These are phyloP conservation scores for Parapristionchus giblindavisi DNA, from an alignment of 2,888 invertebrate species.

Conservation along the genomic window DNA sequence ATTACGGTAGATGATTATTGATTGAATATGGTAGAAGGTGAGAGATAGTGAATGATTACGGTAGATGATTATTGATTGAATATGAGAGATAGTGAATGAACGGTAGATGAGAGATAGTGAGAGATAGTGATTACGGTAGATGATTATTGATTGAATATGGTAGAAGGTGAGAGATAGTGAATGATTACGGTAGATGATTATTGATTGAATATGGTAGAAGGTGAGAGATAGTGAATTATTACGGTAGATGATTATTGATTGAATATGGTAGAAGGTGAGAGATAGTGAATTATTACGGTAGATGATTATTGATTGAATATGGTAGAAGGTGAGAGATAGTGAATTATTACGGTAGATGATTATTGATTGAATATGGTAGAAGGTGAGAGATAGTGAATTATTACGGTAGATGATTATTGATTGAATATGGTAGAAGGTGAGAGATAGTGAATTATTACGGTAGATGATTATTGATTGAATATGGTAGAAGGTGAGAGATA, in stretches of 20 bases:
- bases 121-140: too few species aligned
- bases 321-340: background rate
- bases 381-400: background rate
- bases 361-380: background rate
- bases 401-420: background rate
- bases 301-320: background rate
- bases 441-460: background rate
- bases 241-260: background rate
- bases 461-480: background rate
- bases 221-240: background rate
- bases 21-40: background rate
- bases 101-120: too few species aligned
- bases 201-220: background rate
- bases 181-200: background rate
- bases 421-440: background rate
- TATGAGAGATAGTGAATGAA: background rate
- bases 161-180: background rate
- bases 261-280: background rate
- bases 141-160: background rate
- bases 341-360: background rate
- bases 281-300: background rate
- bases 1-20: background rate
- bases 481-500: background rate
- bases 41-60: background rate
- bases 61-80: background rate